phyloP scores from a whole-genome alignment of 2,797 vertebrate genomes.

The Malacoctenus gilli region DNA sequence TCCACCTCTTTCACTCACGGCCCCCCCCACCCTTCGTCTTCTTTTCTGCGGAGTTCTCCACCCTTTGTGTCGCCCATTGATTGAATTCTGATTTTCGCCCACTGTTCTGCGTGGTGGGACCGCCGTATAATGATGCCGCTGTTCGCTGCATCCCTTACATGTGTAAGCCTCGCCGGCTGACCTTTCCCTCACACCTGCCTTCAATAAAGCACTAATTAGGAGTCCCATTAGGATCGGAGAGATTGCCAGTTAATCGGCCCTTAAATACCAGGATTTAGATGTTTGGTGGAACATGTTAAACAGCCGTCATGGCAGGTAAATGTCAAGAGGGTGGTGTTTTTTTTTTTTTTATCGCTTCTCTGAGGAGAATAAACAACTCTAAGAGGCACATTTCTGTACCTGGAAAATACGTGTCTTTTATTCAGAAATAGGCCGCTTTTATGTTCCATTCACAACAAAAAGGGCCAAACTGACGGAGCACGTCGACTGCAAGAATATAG shows the following conservation, averaged over 20 bases:
- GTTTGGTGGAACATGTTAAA: slow-evolving; percentile 24
- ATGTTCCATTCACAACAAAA: no score
- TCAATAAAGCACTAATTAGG: slow-evolving; percentile 55
- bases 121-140: neutral
- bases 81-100: neutral
- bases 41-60: neutral
- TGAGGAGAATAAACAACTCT: neutral
- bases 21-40: slow-evolving; percentile 8
- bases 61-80: neutral
- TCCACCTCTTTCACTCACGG: slow-evolving; percentile 2
- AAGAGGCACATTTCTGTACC: neutral
- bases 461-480: no score
- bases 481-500: no score
- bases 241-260: slow-evolving; percentile 36
- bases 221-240: slow-evolving; percentile 35
- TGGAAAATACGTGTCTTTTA: neutral
- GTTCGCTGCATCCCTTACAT: slow-evolving; percentile 3
- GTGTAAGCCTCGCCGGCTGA: slow-evolving; percentile 37
- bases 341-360: no score
- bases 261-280: slow-evolving; percentile 40
- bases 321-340: neutral
- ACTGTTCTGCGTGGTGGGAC: neutral
- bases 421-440: no score
- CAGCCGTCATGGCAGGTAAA: slow-evolving; percentile 3
- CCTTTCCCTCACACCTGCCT: slow-evolving; percentile 49